Evolutionary conservation across 2,113 vertebrate genomes (phyloP), one percentile per base, ranked within the genome.

Genomic region (Centropus bengalensis): DNA sequence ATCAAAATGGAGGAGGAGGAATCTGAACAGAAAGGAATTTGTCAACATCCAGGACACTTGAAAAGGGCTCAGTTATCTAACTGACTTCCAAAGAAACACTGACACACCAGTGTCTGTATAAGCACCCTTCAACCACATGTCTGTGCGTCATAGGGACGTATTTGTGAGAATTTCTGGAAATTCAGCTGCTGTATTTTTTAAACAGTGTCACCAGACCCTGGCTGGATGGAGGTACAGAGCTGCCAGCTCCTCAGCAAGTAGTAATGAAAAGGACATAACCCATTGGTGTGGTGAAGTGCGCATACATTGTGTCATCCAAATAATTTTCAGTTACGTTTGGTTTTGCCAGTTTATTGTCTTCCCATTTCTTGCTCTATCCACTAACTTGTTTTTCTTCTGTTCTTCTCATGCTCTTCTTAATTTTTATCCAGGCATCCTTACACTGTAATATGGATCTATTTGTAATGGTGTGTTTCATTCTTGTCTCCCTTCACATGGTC

Each of bases 391-490:
- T 75, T 36, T 60, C 42, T 59, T 78, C 33, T 77, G n/a, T 69
- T 87, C 62, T 81, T 60, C 70, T 75, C 6, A 2, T 27, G 52
- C 28, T 86, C 30, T 77, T 85, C 64, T 33, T 51, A 70, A 49
- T 44, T 86, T 88, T 81, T 67, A 27, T 64, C 63, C 32, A 58
- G 69, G 54, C 44, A 51, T 42, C 66, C 20, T 63, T 44, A 16
- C 21, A 4, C 27, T 58, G 27, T 67, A 47, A 56, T 0, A 0
- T 49, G 30, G 38, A 26, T 60, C 77, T 83, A 0, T 81, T 71
- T 88, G 59, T 96, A 94, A 97, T 3, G 2, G 20, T 73, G 32
- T 86, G 58, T 94, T 93, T 87, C 30, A 13, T 70, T 85, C 62
- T 93, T 85, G 67, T 89, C 81, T 81, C 42, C 54, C 36, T 83